Conservation (phyloP, 2,888 invertebrate genomes). For the Macrostomum cliftonense region DNA sequence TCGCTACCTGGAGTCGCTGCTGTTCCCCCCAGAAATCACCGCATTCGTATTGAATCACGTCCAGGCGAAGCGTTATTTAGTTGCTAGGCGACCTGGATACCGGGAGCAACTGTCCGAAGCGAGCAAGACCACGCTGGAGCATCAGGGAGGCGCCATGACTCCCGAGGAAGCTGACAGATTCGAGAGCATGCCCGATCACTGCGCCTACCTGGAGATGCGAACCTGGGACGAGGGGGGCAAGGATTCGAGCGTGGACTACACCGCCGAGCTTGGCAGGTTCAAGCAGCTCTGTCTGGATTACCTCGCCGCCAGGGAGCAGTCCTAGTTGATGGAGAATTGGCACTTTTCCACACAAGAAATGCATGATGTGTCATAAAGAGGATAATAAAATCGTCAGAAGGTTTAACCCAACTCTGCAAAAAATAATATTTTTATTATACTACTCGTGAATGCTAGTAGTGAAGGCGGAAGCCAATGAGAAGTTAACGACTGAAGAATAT, state of each 20-base stretch:
- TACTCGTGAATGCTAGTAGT: too few relatives aligned
- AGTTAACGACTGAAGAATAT: too few relatives aligned
- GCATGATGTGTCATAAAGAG: too few relatives aligned
- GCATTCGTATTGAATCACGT: constrained; percentile 19
- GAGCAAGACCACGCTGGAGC: constrained; percentile 20
- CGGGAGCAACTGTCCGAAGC: constrained; percentile 17
- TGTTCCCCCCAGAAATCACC: constrained; percentile 16
- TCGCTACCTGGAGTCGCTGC: constrained; percentile 14
- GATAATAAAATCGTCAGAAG: too few relatives aligned
- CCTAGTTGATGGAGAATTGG: too few relatives aligned
- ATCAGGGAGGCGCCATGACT: constrained; percentile 22
- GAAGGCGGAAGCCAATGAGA: too few relatives aligned
- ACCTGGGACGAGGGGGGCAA: constrained; percentile 21
- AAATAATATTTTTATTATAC: too few relatives aligned
- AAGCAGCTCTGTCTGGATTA: too few relatives aligned
- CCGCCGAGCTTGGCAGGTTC: too few relatives aligned
- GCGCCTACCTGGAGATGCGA: constrained; percentile 18
- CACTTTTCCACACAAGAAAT: too few relatives aligned
- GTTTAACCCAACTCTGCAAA: too few relatives aligned
- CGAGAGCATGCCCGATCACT: constrained; percentile 15
- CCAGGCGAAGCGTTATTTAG: constrained; percentile 21
- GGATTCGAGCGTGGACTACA: constrained; percentile 9
- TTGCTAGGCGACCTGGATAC: constrained; percentile 16
- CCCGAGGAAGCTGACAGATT: constrained; percentile 16
- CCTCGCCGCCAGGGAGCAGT: too few relatives aligned